Base-by-base conservation (phyloP, 2,113 vertebrate species). In the Cynopterus brachyotis region DNA sequence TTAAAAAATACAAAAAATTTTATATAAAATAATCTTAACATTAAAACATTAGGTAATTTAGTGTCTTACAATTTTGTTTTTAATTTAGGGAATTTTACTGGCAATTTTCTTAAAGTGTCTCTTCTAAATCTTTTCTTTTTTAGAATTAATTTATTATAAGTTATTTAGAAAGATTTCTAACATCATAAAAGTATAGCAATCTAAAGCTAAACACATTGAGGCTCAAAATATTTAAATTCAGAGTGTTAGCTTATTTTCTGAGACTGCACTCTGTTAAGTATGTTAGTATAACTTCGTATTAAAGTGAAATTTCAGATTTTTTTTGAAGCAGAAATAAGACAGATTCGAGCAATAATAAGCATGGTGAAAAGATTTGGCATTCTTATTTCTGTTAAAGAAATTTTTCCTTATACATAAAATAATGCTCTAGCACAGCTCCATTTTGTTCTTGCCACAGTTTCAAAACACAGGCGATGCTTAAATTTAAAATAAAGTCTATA, bases 251-350 rank as follows among this genome's bases (percentile, higher is more conserved):
- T 64, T 75, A 32, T 19, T 81, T 95, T 96, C 59, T 64, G 37
- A 95, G 13, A 83, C n/a, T 30, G 50, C 5, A 66, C 5, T 79
- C 13, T 90, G 15, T 75, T 80, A 76, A 24, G 9, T 45, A 17
- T 19, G 78, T 69, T 42, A 88, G n/a, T n/a, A 81, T 87, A 35
- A 89, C 0, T 73, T 86, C 45, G 93, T 53, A 35, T 72, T 94
- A 60, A 70, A n/a, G 11, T 42, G 24, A 35, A 69, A 62, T n/a
- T 53, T 82, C 60, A 67, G 30, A 66, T 53, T 32, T 9, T 67
- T 89, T 93, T 95, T 76, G 32, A 89, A 91, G 35, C 13, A 91
- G 19, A 93, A 84, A 69, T 42, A 60, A 50, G 24, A 76, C 15
- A 42, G n/a, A 50, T 47, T 94, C 73, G 67, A 60, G 6, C 40